Evolutionary conservation across 23 tunicate species (phyloP).

Genomic region (Styela plicata): DNA sequence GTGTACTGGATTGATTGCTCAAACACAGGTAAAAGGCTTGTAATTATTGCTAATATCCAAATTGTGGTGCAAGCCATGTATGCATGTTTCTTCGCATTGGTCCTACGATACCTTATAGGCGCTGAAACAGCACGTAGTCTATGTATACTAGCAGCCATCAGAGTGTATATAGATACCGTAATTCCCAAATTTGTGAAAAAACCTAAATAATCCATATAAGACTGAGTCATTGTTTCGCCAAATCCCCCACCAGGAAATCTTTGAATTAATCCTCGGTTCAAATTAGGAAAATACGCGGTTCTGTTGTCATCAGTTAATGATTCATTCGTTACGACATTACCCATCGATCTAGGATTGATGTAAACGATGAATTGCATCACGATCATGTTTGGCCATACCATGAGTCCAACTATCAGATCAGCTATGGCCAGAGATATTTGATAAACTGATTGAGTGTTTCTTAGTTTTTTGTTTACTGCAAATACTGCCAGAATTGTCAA

Average conservation of each 20-base stretch:
- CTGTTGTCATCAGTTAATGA: slow-evolving; percentile 4
- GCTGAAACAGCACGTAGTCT: slow-evolving; percentile 35
- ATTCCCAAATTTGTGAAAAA: slow-evolving; percentile 29
- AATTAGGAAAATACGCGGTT: slow-evolving; percentile 20
- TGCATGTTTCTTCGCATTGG: slow-evolving; percentile 16
- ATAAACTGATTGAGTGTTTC: slow-evolving; percentile 73
- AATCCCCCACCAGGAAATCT: slow-evolving; percentile 3
- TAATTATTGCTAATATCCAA: slow-evolving; percentile 28
- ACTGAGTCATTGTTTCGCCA: neutral
- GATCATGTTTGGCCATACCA: slow-evolving; percentile 61
- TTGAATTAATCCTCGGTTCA: neutral
- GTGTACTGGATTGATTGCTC: slow-evolving; percentile 25
- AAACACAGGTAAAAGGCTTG: slow-evolving; percentile 20
- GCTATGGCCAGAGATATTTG: slow-evolving; percentile 60
- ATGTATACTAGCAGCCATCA: slow-evolving; percentile 46
- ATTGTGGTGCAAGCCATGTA: neutral
- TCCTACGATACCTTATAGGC: slow-evolving; percentile 29
- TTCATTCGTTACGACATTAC: slow-evolving; percentile 12
- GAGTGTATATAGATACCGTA: slow-evolving; percentile 41
- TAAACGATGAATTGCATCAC: slow-evolving; percentile 12
- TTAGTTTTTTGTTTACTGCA: slow-evolving; percentile 27
- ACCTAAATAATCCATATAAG: slow-evolving; percentile 26
- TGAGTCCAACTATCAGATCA: slow-evolving; percentile 54
- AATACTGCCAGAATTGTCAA: slow-evolving; percentile 44
- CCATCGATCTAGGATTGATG: slow-evolving; percentile 20